Conservation (phyloP, 2,888 invertebrate genomes). For the Podabrus alpinus region DNA sequence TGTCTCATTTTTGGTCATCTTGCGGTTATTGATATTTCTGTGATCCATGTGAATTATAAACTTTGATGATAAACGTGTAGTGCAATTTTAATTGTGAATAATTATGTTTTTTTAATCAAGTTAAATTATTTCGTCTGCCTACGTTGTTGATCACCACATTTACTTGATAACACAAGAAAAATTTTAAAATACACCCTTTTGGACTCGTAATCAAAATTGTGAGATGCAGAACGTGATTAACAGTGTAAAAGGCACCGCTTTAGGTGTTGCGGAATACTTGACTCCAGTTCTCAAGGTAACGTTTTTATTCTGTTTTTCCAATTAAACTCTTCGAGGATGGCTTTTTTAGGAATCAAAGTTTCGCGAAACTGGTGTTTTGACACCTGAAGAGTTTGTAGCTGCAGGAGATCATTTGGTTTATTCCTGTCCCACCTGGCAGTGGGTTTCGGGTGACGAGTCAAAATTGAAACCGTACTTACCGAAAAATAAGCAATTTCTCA, state of each 20-base stretch:
- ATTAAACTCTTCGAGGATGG: not conserved
- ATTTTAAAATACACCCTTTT: not conserved
- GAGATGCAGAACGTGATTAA: conserved; percentile 95
- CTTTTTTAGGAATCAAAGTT: conserved; percentile 87
- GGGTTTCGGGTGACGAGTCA: conserved; percentile 92
- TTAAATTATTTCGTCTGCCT: not conserved
- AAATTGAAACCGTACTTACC: conserved; percentile 90
- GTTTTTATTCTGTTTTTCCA: not conserved
- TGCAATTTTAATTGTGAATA: not conserved
- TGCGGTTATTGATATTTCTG: not conserved
- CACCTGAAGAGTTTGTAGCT: conserved; percentile 98
- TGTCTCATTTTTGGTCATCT: not conserved
- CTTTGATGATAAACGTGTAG: not conserved
- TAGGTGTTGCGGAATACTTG: conserved; percentile 94
- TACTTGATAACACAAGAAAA: not conserved
- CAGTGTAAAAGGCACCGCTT: conserved; percentile 91
- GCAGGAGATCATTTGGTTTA: conserved; percentile 98
- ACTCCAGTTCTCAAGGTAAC: conserved; percentile 93
- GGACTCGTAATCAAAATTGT: not conserved
- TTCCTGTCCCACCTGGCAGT: conserved; percentile 99
- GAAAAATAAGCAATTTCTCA: conserved; percentile 92
- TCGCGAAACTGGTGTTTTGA: conserved; percentile 94
- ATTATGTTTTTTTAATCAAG: not conserved
- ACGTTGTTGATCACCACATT: not conserved
- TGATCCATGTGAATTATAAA: not conserved